These are phyloP conservation scores for Scatophagus argus DNA, from an alignment of 2,113 vertebrate genomes.

Conservation along the genomic window DNA sequence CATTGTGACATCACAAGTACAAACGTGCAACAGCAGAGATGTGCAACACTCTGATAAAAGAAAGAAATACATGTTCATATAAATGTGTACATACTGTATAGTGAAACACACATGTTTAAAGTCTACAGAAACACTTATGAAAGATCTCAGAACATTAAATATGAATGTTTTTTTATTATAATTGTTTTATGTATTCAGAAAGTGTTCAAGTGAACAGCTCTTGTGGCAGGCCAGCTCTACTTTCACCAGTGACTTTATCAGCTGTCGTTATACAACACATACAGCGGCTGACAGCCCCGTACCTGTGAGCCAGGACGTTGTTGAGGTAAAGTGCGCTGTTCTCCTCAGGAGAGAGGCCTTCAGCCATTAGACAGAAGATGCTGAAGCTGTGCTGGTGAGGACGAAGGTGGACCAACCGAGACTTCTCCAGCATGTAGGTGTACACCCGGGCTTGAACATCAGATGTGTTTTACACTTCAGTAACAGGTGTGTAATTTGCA, in stretches of 20 bases:
- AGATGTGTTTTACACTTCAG: slow-evolving; percentile 19
- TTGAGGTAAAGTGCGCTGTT: slow-evolving; percentile 87
- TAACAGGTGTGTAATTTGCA: neutral
- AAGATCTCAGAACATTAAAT: too few relatives aligned
- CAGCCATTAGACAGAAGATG: slow-evolving; percentile 92
- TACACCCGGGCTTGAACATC: slow-evolving; percentile 71
- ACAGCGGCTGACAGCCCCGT: neutral
- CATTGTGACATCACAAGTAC: neutral
- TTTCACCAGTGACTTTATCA: neutral
- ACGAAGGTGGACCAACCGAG: slow-evolving; percentile 85
- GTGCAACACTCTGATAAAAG: too few relatives aligned
- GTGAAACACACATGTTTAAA: too few relatives aligned
- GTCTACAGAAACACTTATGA: too few relatives aligned
- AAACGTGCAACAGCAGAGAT: too few relatives aligned
- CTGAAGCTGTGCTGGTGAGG: slow-evolving; percentile 90
- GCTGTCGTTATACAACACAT: neutral
- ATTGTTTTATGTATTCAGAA: neutral
- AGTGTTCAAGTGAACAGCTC: neutral
- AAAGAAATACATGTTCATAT: too few relatives aligned
- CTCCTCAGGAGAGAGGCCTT: slow-evolving; percentile 91
- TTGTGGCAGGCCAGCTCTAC: neutral
- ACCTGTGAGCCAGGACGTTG: slow-evolving; percentile 82
- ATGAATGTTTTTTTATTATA: too few relatives aligned
- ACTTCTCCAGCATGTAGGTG: slow-evolving; percentile 94
- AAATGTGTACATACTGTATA: too few relatives aligned